Percentiles rank a stretch among this genome's conserved stretches.
Conservation (phyloP, 2,888 invertebrate genomes). For the Ectemnius cavifrons region DNA sequence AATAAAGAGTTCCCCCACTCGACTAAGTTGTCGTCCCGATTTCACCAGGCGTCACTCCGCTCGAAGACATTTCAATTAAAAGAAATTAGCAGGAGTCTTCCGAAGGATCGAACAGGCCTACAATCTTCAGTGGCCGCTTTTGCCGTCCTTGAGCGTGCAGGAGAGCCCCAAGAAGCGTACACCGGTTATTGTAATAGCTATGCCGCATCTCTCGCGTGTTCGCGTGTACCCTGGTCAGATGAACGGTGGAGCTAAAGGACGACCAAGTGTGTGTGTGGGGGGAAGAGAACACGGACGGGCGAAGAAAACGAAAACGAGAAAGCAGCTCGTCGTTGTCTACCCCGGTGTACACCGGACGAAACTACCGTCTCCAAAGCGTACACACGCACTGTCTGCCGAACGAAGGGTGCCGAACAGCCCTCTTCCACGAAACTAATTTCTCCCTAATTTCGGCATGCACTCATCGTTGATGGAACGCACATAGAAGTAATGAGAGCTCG, state of each 20-base stretch:
- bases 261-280: background rate
- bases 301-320: conserved; percentile 15
- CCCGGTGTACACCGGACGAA: conserved; percentile 19
- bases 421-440: conserved; percentile 43
- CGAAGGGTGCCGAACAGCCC: conserved; percentile 14
- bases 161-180: conserved; percentile 51
- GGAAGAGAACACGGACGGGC: background rate
- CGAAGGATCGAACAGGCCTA: background rate
- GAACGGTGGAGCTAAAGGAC: conserved; percentile 20
- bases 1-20: no score
- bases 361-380: conserved; percentile 25
- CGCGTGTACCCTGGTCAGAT: conserved; percentile 16
- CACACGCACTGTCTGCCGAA: conserved; percentile 7
- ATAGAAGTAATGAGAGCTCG: conserved; percentile 38
- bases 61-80: conserved; percentile 6
- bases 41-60: no score
- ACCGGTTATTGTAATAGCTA: conserved; percentile 66
- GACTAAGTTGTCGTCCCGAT: no score
- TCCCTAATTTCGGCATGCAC: conserved; percentile 27
- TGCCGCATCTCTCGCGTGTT: conserved; percentile 57
- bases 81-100: background rate
- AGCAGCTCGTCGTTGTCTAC: conserved; percentile 11
- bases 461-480: conserved; percentile 5
- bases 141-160: conserved; percentile 60
- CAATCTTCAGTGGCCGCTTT: conserved; percentile 40